Evolutionary conservation across 2,797 vertebrate genomes (phyloP), one percentile per base, ranked within the genome.

Genomic region (Propithecus deckenii): DNA sequence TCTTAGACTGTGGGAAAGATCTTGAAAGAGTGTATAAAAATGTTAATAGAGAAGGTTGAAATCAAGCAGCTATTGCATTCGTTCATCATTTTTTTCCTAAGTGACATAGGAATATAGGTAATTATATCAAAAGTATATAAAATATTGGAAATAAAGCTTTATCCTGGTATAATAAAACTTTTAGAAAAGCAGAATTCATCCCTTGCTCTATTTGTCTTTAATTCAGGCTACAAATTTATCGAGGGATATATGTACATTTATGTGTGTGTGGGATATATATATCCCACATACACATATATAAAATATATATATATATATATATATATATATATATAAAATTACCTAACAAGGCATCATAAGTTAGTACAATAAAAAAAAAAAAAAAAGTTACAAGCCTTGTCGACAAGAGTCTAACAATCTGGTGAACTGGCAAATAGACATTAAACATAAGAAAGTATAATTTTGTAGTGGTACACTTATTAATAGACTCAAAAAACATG

Each of bases 21-120:
- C 32, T 23, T 95, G 32, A 30, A 97, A 35, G 11, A 78, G 48
- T 72, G 46, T 23, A 35, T 91, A 74, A 86, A 93, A 83, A 91
- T 78, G 41, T 80, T 96, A 89, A 90, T 11, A 94, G 8, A 89
- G 38, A 41, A 94, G 12, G 55, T 55, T 67, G 43, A 90, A 71
- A 93, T 84, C 12, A 1, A 91, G 43, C 13, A 48, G 12, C 5
- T 69, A 83, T n/a, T 84, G 13, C 13, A 72, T 48, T 1, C 72
- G 48, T 96, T 83, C 46, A 78, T 57, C 1, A 38, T 48, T 87
- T 69, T 76, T 84, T 59, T 10, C 0, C 35, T 50, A 71, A 72
- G 17, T 75, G 17, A 86, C 17, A 91, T 78, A 93, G 2, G 1
- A 57, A 38, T 67, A 52, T 15, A 50, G 13, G 1, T 87, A 85